Percentiles rank a stretch among this genome's conserved stretches.
These are phyloP conservation scores for Nemurella pictetii DNA, from an alignment of 2,888 invertebrate genomes.

Conservation along the genomic window DNA sequence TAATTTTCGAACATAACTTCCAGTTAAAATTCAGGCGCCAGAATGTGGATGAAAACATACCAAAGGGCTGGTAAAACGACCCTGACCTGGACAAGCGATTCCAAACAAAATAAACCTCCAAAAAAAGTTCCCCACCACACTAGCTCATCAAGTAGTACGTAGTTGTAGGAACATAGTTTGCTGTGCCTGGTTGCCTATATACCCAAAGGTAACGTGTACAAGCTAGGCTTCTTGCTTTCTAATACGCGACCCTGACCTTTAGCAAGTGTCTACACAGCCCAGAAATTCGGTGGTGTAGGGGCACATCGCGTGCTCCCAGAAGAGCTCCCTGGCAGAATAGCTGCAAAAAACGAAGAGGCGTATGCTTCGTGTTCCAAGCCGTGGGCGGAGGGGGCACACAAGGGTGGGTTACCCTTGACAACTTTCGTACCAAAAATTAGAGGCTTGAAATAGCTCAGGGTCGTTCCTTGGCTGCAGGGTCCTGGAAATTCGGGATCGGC, in stretches of 20 bases:
- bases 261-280: neutral
- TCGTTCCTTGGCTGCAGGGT: neutral
- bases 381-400: no score
- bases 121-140: neutral
- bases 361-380: no score
- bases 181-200: neutral
- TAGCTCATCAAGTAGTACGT: neutral
- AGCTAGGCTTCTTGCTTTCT: no score
- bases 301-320: neutral
- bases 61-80: neutral
- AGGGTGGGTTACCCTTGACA: neutral
- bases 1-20: no score
- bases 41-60: no score
- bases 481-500: constrained; percentile 14
- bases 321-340: no score
- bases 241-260: constrained; percentile 3
- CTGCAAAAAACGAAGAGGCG: no score
- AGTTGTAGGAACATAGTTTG: neutral
- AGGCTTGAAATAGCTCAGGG: constrained; percentile 7
- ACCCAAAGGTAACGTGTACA: neutral
- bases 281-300: neutral
- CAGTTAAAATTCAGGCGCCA: no score
- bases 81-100: neutral
- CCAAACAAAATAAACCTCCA: neutral
- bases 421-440: neutral